Evolutionary conservation across 2,797 vertebrate species (phyloP).

Genomic region (Ctenosaura bakeri): DNA sequence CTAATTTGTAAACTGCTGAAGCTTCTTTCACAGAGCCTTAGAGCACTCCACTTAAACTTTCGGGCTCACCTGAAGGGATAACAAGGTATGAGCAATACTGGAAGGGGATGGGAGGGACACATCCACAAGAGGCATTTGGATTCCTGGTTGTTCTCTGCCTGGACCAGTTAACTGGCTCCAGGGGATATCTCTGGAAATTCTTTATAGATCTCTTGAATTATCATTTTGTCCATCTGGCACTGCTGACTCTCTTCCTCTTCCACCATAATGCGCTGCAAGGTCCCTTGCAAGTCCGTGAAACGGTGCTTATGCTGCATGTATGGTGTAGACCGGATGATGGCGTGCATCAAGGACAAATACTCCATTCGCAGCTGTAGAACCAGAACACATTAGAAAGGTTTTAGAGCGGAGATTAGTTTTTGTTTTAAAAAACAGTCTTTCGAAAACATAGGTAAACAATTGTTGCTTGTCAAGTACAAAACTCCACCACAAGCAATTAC

Average conservation of each 20-base stretch:
- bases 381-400: slow-evolving; percentile 52
- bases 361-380: slow-evolving; percentile 92
- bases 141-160: slow-evolving; percentile 58
- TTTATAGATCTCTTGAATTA: slow-evolving; percentile 92
- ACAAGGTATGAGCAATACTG: slow-evolving; percentile 71
- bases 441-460: slow-evolving; percentile 53
- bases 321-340: slow-evolving; percentile 92
- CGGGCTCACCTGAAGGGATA: slow-evolving; percentile 67
- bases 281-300: slow-evolving; percentile 89
- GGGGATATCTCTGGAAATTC: slow-evolving; percentile 91
- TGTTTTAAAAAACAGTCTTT: slow-evolving; percentile 49
- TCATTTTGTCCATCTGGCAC: slow-evolving; percentile 97
- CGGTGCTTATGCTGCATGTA: slow-evolving; percentile 96
- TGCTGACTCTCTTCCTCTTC: slow-evolving; percentile 89
- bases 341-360: slow-evolving; percentile 97
- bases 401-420: slow-evolving; percentile 43
- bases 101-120: slow-evolving; percentile 68
- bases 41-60: slow-evolving; percentile 50
- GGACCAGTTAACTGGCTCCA: slow-evolving; percentile 76
- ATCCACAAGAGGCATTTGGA: slow-evolving; percentile 67
- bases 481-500: slow-evolving; percentile 32
- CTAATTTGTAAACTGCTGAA: slow-evolving; percentile 20
- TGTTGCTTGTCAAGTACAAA: slow-evolving; percentile 28
- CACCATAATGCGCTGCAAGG: slow-evolving; percentile 90
- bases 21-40: slow-evolving; percentile 40